Conservation (phyloP, 1,140 invertebrate species). For the Acromyrmex heyeri region DNA sequence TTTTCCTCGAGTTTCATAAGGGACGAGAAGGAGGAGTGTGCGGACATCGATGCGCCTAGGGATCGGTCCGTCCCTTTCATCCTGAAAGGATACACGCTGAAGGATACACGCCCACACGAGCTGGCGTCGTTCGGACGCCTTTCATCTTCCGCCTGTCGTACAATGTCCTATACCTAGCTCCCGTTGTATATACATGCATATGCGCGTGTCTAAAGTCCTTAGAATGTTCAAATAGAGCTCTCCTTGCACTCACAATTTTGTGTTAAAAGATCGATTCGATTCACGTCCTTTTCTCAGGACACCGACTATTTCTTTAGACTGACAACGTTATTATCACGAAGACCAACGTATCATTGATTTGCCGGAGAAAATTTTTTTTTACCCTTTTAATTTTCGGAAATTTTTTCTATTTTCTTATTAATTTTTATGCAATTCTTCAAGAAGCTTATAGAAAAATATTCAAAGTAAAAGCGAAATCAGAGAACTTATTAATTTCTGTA, state of each 20-base stretch:
- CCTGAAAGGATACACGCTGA: conserved; percentile 30
- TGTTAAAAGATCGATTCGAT: background rate
- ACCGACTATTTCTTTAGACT: background rate
- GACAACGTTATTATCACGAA: background rate
- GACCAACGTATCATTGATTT: background rate
- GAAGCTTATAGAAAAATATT: background rate
- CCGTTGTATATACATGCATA: background rate
- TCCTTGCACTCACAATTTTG: conserved; percentile 1
- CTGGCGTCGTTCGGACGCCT: conserved; percentile 47
- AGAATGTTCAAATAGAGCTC: conserved; percentile 30
- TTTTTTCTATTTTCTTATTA: background rate
- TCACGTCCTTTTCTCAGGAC: background rate
- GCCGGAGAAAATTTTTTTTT: too few relatives aligned
- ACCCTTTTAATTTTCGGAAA: background rate
- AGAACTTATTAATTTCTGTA: background rate
- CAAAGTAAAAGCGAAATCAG: background rate
- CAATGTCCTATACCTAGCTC: conserved; percentile 36
- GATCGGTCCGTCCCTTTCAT: conserved; percentile 66
- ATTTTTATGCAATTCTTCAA: background rate
- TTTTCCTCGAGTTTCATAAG: conserved; percentile 38
- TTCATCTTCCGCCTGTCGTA: conserved; percentile 52
- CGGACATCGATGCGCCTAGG: conserved; percentile 7
- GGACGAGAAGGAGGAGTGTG: conserved; percentile 3
- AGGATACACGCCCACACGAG: conserved; percentile 65
- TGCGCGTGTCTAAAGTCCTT: background rate